phyloP scores from a whole-genome alignment of 1,140 invertebrate species.

The Neodiprion virginianus region DNA sequence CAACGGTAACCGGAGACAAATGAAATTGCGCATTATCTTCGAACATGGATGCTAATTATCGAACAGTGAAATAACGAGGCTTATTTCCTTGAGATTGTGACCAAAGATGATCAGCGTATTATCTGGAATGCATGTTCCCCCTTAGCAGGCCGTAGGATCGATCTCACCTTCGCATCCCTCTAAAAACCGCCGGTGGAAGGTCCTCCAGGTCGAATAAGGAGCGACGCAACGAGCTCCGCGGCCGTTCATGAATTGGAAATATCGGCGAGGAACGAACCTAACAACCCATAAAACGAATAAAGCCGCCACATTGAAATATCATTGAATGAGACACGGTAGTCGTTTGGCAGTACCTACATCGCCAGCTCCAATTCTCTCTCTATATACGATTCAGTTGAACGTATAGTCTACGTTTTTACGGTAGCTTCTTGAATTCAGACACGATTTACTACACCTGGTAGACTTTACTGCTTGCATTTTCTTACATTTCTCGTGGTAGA shows the following conservation, averaged over 20 bases:
- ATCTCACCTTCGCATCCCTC: not conserved
- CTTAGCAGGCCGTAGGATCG: not conserved
- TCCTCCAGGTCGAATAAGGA: slow-evolving; percentile 19
- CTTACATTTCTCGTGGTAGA: too few relatives aligned
- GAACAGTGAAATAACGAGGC: too few relatives aligned
- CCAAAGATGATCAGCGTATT: too few relatives aligned
- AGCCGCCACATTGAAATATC: slow-evolving; percentile 34
- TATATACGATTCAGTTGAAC: not conserved
- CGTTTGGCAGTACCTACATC: not conserved
- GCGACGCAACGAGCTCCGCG: slow-evolving; percentile 22
- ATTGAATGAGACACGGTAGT: slow-evolving; percentile 21
- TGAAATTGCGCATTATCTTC: too few relatives aligned
- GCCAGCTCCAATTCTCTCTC: too few relatives aligned
- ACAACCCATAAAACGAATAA: slow-evolving; percentile 55
- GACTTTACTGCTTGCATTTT: too few relatives aligned
- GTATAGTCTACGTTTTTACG: not conserved
- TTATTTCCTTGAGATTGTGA: too few relatives aligned
- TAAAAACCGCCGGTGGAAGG: not conserved
- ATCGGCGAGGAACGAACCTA: slow-evolving; percentile 43
- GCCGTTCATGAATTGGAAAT: slow-evolving; percentile 59
- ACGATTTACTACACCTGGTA: not conserved
- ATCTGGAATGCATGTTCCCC: too few relatives aligned
- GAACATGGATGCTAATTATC: too few relatives aligned
- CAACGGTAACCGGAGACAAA: too few relatives aligned
- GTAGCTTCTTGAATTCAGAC: too few relatives aligned